Evolutionary conservation across 2,797 vertebrate species (phyloP).

Genomic region (Dendrocincla fuliginosa): DNA sequence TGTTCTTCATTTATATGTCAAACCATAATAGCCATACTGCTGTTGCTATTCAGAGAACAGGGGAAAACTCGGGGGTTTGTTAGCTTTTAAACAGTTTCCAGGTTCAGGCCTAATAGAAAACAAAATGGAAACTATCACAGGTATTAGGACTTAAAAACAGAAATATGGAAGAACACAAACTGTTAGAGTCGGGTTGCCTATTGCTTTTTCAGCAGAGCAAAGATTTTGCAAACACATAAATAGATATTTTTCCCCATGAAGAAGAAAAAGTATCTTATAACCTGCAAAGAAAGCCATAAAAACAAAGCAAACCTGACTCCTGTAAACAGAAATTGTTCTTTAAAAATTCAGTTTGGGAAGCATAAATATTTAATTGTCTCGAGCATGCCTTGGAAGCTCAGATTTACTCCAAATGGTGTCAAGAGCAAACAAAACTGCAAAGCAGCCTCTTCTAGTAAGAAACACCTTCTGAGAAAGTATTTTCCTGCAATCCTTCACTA

Average conservation of each 20-base stretch:
- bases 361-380: conserved; percentile 30
- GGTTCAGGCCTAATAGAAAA: background rate
- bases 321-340: background rate
- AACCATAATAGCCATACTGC: background rate
- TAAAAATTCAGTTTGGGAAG: background rate
- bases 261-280: background rate
- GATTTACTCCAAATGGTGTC: background rate
- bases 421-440: background rate
- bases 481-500: background rate
- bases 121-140: background rate
- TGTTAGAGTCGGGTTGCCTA: background rate
- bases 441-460: background rate
- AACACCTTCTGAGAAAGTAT: background rate
- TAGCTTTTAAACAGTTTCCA: background rate
- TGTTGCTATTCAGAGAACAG: background rate
- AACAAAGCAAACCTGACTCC: background rate
- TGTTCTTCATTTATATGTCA: background rate
- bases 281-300: background rate
- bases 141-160: background rate
- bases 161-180: background rate
- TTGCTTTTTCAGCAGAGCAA: background rate
- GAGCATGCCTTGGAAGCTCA: background rate
- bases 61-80: background rate
- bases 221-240: background rate
- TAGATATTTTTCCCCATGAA: rapidly evolving